phyloP scores from a whole-genome alignment of 2,888 invertebrate genomes.

The Campaea margaritaria region DNA sequence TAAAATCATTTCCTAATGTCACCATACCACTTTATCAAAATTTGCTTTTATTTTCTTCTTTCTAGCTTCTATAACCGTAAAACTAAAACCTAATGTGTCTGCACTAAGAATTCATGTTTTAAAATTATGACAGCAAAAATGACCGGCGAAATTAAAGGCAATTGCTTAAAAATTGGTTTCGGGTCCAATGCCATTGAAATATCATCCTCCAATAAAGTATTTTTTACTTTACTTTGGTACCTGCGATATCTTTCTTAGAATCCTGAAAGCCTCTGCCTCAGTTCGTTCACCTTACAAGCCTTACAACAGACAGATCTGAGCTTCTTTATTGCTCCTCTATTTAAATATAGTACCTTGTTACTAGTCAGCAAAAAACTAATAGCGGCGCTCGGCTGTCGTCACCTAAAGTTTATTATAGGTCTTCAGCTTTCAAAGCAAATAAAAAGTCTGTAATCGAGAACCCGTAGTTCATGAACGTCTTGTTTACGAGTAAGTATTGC shows the following conservation, averaged over 20 bases:
- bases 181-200: slow-evolving; percentile 12
- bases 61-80: too few species aligned
- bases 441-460: slow-evolving; percentile 19
- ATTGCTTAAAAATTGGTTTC: slow-evolving; percentile 20
- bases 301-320: slow-evolving; percentile 3
- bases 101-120: slow-evolving; percentile 1
- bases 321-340: slow-evolving; percentile 17
- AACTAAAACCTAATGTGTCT: neutral
- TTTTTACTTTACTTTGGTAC: slow-evolving; percentile 2
- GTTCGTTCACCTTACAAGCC: slow-evolving; percentile 18
- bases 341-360: slow-evolving; percentile 2
- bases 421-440: slow-evolving; percentile 3
- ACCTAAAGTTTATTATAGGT: slow-evolving; percentile 14
- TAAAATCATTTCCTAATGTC: too few species aligned
- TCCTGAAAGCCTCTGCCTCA: slow-evolving; percentile 9
- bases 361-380: slow-evolving; percentile 15
- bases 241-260: slow-evolving; percentile 6
- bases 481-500: slow-evolving; percentile 19
- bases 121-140: slow-evolving; percentile 11
- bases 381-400: slow-evolving; percentile 5
- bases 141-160: slow-evolving; percentile 20
- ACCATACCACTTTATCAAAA: too few species aligned
- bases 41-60: too few species aligned
- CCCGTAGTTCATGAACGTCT: slow-evolving; percentile 10
- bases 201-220: slow-evolving; percentile 9